Base-by-base conservation (phyloP, 2,888 invertebrate species). In the Amphipoea oculea region DNA sequence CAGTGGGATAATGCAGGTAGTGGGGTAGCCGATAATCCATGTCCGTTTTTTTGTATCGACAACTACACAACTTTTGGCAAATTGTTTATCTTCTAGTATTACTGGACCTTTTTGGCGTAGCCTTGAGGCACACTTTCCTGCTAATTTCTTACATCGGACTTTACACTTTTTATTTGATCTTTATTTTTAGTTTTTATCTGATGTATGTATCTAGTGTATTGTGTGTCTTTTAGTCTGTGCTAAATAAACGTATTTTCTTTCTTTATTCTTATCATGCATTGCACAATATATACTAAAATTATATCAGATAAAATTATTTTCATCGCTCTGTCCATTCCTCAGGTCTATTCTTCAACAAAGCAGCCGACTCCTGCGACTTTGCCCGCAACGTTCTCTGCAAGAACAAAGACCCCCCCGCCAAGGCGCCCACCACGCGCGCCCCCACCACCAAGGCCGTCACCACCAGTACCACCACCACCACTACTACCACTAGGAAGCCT, bases 341-440 rank as follows among this genome's bases (percentile, higher is more conserved):
- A 98, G 99, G 99, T 48, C 96, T 99, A 17, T 98, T 98, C 93
- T 99, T 99, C 96, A 99, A 99, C 96, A 99, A 99, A 91, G 98
- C 98, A 0, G 98, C 99, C 0, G 99, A 99, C 93, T 99, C 99
- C 0, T 99, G 99, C 92, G 99, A 99, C 94, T 99, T 99, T 93
- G 98, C 99, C 0, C 98, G 99, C 89, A 99, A 99, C 93, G 99
- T 99, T 0, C 97, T 98, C 51, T 99, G 98, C 94, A 98, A 98
- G 90, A 98, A 97, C 89, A 97, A 97, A 48, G 97, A 97, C 2
- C 95, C 97, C 6, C 92, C 97, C 80, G 96, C 95, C 6, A 89
- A 85, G 14, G 77, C 91, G 0, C 75, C 90, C 87, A 94, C 97
- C 4, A 95, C 96, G 0, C 94, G 96, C 5, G 89, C 94, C 2